Evolutionary conservation across 2,113 vertebrate genomes (phyloP).

Genomic region (Camelus dromedarius): DNA sequence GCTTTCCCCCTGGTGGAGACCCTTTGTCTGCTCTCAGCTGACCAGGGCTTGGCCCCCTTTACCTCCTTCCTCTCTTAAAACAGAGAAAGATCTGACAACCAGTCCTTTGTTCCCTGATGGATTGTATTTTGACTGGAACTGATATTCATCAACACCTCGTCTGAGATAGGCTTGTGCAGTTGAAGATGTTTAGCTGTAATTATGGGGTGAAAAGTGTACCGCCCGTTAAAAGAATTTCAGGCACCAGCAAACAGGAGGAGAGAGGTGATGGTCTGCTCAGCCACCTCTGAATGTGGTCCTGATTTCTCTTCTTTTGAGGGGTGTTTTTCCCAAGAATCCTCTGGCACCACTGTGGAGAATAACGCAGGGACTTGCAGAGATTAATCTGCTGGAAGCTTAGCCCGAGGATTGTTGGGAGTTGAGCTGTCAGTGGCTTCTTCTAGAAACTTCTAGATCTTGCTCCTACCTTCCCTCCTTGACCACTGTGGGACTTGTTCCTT

Average conservation of each 20-base stretch:
- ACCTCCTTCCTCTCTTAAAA: conserved; percentile 16
- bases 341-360: neutral
- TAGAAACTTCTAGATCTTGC: conserved; percentile 23
- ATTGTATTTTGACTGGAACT: conserved; percentile 57
- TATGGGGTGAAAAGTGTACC: neutral
- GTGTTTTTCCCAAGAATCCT: neutral
- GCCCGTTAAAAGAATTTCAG: conserved; percentile 43
- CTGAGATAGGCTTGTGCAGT: conserved; percentile 18
- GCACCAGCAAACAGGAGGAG: neutral
- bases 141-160: conserved; percentile 36
- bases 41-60: neutral
- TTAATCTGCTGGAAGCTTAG: neutral
- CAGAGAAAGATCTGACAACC: conserved; percentile 19
- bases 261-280: neutral
- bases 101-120: conserved; percentile 10
- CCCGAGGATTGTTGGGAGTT: neutral
- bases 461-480: neutral
- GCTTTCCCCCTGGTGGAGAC: neutral
- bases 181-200: conserved; percentile 17
- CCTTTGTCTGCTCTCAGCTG: neutral
- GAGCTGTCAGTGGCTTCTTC: neutral
- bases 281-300: neutral
- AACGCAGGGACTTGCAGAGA: neutral
- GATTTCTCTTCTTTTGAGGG: neutral
- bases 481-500: neutral